Evolutionary conservation across 2,113 vertebrate species (phyloP).

Genomic region (Raja brachyura): DNA sequence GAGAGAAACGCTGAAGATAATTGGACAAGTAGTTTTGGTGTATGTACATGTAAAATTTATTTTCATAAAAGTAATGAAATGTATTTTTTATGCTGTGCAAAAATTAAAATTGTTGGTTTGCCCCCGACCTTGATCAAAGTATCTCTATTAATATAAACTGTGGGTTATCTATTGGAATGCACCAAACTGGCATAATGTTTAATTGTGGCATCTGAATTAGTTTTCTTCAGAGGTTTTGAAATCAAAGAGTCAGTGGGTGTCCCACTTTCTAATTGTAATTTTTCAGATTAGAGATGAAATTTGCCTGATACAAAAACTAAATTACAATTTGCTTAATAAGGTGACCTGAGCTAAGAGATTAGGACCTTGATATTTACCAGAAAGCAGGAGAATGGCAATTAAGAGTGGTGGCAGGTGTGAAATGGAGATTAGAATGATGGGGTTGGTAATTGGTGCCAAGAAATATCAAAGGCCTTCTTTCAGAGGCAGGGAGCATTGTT

Average conservation of each 20-base stretch:
- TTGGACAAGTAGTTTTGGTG: neutral
- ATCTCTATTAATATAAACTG: neutral
- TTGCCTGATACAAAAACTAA: neutral
- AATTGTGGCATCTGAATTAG: neutral
- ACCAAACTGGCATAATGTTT: neutral
- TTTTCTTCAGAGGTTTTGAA: slow-evolving; percentile 20
- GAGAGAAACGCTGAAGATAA: neutral
- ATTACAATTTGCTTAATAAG: neutral
- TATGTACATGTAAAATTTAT: neutral
- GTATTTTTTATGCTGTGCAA: too few relatives aligned
- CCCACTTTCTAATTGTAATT: slow-evolving; percentile 19
- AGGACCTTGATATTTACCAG: neutral
- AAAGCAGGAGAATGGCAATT: neutral
- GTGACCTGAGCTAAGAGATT: neutral
- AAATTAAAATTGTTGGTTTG: slow-evolving; percentile 11
- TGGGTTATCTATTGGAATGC: slow-evolving; percentile 5
- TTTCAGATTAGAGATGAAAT: neutral
- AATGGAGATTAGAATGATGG: neutral
- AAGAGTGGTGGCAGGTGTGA: neutral
- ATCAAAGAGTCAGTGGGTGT: slow-evolving; percentile 15
- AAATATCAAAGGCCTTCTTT: neutral
- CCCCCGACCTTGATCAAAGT: slow-evolving; percentile 24
- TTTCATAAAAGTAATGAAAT: neutral
- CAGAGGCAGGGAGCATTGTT: neutral
- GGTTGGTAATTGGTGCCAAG: too few relatives aligned